Evolutionary conservation across 2,888 invertebrate species (phyloP), one percentile per base, ranked within the genome.

Genomic region (Palloptera scutellata): DNA sequence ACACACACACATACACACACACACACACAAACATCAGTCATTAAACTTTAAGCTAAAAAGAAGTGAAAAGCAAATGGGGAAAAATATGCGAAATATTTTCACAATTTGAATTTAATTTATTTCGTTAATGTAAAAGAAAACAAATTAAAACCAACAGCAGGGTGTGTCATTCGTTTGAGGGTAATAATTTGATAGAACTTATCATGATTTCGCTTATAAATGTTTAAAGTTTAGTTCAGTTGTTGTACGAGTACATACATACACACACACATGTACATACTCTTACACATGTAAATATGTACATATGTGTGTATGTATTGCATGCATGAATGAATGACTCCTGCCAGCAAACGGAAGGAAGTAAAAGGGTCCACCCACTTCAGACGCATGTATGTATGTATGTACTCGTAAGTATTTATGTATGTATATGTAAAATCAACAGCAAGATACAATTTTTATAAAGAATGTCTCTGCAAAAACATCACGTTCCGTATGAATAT

Each of bases 81-180:
- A 51, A 64, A 57, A 58, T 57, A 51, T 51, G 51, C 45, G 9
- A 67, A 62, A 51, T 62, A 42, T 62, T 62, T 58, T 58, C 61
- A 61, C 57, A 66, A 61, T 66, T 61, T 60, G 43, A 43, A 30
- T 59, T 59, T 59, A 59, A 59, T 59, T 57, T 13, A 30, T 41
- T 61, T 48, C 15, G 30, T 61, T 57, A 66, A 43, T 61, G 48
- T 61, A 69, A 67, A 64, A 48, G 30, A 65, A 48, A 68, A 66
- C 66, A 66, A 70, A 70, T 68, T 68, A 69, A 61, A 55, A 69
- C 52, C 57, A 58, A 67, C 70, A 64, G 59, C 59, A 69, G 60
- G 70, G 70, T 68, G 70, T 66, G 68, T 58, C 70, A 63, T 59
- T 55, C 13, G 30, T 58, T 45, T 30, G 54, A n/a, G 13, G 17